Conservation (phyloP, 1,140 invertebrate species). For the Leptinotarsa lineolata region DNA sequence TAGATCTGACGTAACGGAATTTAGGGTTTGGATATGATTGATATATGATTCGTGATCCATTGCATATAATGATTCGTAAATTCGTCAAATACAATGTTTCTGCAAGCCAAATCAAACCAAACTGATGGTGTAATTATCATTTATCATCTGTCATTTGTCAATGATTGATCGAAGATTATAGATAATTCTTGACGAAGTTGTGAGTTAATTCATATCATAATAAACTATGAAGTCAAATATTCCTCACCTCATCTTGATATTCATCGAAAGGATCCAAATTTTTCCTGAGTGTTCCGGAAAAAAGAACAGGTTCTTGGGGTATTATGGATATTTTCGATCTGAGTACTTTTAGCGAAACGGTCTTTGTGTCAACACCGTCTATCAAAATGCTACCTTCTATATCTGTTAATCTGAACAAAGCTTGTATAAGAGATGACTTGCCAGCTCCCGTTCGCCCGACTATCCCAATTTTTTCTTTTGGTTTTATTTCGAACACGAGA, state of each 20-base stretch:
- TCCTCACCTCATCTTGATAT: slow-evolving; percentile 60
- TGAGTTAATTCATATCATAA: background rate
- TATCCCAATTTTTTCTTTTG: slow-evolving; percentile 68
- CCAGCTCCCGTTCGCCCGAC: slow-evolving; percentile 66
- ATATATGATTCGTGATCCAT: too few relatives aligned
- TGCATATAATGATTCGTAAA: too few relatives aligned
- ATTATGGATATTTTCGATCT: slow-evolving; percentile 71
- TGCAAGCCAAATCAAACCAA: too few relatives aligned
- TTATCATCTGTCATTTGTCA: too few relatives aligned
- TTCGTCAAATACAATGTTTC: too few relatives aligned
- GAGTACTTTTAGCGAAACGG: slow-evolving; percentile 62
- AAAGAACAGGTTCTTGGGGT: slow-evolving; percentile 74
- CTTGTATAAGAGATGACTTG: slow-evolving; percentile 76
- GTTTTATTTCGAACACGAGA: slow-evolving; percentile 64
- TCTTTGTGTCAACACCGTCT: slow-evolving; percentile 61
- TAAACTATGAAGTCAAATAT: slow-evolving; percentile 49
- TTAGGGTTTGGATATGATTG: too few relatives aligned
- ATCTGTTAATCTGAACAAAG: slow-evolving; percentile 67
- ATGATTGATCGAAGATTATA: too few relatives aligned
- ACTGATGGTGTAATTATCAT: too few relatives aligned
- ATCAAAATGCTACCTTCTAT: slow-evolving; percentile 69
- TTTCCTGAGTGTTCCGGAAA: slow-evolving; percentile 67
- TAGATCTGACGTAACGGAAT: too few relatives aligned
- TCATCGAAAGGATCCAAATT: slow-evolving; percentile 70
- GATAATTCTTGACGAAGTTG: too few relatives aligned